Conservation (phyloP, 2,113 vertebrate species). For the Porphyrio hochstetteri region DNA sequence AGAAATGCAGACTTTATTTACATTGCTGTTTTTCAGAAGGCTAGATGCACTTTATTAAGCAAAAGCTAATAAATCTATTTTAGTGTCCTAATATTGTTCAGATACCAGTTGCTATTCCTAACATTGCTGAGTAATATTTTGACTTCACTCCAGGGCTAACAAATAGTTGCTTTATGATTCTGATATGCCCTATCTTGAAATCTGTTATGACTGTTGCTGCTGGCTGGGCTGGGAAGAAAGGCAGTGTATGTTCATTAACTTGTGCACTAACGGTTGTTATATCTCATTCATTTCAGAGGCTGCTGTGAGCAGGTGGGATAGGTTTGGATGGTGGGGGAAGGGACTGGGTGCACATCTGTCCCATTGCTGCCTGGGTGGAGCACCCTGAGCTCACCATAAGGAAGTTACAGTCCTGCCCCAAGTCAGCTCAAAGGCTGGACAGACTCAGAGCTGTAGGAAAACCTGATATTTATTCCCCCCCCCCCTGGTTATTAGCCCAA, state of each 20-base stretch:
- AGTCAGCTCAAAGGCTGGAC: not conserved
- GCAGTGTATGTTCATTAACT: not conserved
- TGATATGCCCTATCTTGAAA: not conserved
- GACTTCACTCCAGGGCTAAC: slow-evolving; percentile 1
- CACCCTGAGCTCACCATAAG: not conserved
- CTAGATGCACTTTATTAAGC: not conserved
- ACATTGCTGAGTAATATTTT: slow-evolving; percentile 48
- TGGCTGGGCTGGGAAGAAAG: not conserved
- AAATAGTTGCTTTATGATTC: slow-evolving; percentile 24
- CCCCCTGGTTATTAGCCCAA: not conserved
- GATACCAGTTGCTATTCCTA: slow-evolving; percentile 12
- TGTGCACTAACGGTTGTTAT: not conserved
- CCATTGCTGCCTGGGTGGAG: not conserved
- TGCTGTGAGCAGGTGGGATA: not conserved
- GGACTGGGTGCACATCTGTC: not conserved
- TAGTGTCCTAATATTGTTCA: not conserved
- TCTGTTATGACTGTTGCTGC: slow-evolving; percentile 16
- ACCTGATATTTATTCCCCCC: too few species aligned
- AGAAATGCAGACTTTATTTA: not conserved
- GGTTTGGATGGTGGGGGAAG: not conserved
- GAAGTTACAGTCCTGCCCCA: not conserved
- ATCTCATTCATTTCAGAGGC: not conserved
- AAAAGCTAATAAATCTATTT: slow-evolving; percentile 16
- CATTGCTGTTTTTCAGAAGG: not conserved
- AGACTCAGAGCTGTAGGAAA: not conserved